phyloP scores from a whole-genome alignment of 2,888 invertebrate species.

The Galerucella calmariensis region DNA sequence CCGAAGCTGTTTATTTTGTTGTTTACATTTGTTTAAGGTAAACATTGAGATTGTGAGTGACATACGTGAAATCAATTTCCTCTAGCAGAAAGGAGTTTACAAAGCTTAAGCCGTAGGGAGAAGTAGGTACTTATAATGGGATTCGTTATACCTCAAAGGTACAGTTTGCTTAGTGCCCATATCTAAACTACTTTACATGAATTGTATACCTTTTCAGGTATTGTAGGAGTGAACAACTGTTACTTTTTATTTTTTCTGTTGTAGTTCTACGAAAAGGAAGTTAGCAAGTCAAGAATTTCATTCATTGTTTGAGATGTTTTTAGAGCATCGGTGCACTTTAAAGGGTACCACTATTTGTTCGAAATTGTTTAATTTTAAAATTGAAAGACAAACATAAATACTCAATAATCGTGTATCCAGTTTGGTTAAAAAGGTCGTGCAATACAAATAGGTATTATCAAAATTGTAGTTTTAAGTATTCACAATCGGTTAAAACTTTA shows the following conservation, averaged over 20 bases:
- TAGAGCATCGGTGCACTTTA: background rate
- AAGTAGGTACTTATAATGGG: slow-evolving; percentile 33
- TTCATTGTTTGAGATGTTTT: slow-evolving; percentile 17
- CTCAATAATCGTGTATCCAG: no score
- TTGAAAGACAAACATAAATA: background rate
- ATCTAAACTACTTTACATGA: slow-evolving; percentile 27
- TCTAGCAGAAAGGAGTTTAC: slow-evolving; percentile 28
- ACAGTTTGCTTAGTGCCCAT: slow-evolving; percentile 16
- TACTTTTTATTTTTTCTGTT: slow-evolving; percentile 15
- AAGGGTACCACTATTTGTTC: background rate
- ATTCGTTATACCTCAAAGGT: slow-evolving; percentile 35
- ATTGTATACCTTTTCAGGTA: slow-evolving; percentile 19
- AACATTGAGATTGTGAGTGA: slow-evolving; percentile 40
- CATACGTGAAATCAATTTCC: slow-evolving; percentile 47
- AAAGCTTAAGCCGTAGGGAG: slow-evolving; percentile 31
- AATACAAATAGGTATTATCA: no score
- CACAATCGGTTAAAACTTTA: no score
- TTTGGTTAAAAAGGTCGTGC: no score
- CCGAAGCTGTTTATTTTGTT: slow-evolving; percentile 31
- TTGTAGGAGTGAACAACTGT: slow-evolving; percentile 7
- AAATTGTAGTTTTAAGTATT: no score
- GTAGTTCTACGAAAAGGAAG: slow-evolving; percentile 18
- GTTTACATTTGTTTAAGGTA: slow-evolving; percentile 39
- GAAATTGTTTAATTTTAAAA: background rate
- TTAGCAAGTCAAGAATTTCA: slow-evolving; percentile 23